Conservation (phyloP, 1,140 invertebrate genomes). For the Platorchestia sp. region DNA sequence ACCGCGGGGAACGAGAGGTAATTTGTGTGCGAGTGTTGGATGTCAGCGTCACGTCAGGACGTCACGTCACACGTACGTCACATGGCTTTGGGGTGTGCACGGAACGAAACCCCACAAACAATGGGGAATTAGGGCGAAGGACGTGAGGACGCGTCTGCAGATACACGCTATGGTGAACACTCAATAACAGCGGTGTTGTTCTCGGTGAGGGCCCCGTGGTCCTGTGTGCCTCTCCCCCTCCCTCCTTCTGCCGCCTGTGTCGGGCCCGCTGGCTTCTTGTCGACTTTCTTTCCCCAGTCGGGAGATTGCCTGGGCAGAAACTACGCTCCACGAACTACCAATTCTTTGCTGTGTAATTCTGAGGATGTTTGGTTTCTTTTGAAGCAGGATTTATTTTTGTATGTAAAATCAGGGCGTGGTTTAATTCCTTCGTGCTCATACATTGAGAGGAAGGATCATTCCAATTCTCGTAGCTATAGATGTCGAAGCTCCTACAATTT, state of each 20-base stretch:
- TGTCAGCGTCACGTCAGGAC: constrained; percentile 48
- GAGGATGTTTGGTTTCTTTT: not conserved
- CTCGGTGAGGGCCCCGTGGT: not conserved
- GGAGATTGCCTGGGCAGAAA: not conserved
- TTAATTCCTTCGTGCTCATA: not conserved
- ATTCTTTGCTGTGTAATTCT: not conserved
- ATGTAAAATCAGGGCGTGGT: not conserved
- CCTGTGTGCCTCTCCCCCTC: not conserved
- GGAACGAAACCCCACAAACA: constrained; percentile 32
- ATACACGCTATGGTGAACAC: constrained; percentile 53
- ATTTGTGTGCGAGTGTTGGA: constrained; percentile 45
- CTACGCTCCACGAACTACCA: not conserved
- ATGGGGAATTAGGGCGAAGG: constrained; percentile 47
- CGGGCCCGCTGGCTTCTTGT: not conserved
- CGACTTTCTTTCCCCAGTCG: not conserved
- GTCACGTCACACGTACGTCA: constrained; percentile 44
- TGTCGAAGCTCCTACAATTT: too few relatives aligned
- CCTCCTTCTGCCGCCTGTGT: not conserved
- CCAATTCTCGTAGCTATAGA: too few relatives aligned
- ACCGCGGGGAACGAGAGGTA: constrained; percentile 8
- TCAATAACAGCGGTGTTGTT: constrained; percentile 32
- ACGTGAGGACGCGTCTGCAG: constrained; percentile 45
- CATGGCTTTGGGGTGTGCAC: constrained; percentile 24
- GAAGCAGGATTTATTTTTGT: not conserved
- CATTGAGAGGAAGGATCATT: not conserved